Percentiles rank a stretch among this genome's conserved stretches.
phyloP scores from a whole-genome alignment of 2,888 invertebrate genomes.

The Noctua pronuba region DNA sequence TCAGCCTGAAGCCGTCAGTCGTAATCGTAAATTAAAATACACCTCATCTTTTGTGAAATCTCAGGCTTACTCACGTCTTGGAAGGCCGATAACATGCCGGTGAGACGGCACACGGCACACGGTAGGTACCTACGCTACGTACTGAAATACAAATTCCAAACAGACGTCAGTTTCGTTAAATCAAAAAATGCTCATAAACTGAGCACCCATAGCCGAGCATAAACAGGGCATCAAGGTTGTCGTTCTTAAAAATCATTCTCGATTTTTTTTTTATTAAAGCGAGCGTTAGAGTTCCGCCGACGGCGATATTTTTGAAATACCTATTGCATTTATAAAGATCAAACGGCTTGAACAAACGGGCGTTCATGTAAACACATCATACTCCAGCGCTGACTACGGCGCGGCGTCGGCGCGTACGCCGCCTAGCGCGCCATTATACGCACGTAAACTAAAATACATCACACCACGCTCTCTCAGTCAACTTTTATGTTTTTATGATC shows the following conservation, averaged over 20 bases:
- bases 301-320: conserved; percentile 89
- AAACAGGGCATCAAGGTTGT: conserved; percentile 88
- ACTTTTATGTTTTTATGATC: conserved; percentile 69
- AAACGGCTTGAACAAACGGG: conserved; percentile 88
- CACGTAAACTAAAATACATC: conserved; percentile 71
- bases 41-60: conserved; percentile 57
- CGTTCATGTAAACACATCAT: conserved; percentile 88
- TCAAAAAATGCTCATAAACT: conserved; percentile 85
- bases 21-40: conserved; percentile 61
- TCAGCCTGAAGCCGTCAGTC: conserved; percentile 38
- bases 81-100: conserved; percentile 45
- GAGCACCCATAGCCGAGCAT: conserved; percentile 81
- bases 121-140: conserved; percentile 59
- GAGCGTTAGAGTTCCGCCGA: conserved; percentile 80
- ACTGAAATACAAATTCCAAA: conserved; percentile 79
- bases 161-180: conserved; percentile 82
- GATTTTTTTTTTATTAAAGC: conserved; percentile 87
- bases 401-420: conserved; percentile 67
- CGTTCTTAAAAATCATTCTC: conserved; percentile 87
- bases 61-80: conserved; percentile 52
- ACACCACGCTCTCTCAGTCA: conserved; percentile 64
- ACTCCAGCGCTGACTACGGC: conserved; percentile 68
- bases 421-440: conserved; percentile 75
- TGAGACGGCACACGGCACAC: conserved; percentile 46
- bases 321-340: conserved; percentile 90